Evolutionary conservation across 1,140 invertebrate genomes (phyloP), one percentile per base, ranked within the genome.

Genomic region (Drosophila arawakana): DNA sequence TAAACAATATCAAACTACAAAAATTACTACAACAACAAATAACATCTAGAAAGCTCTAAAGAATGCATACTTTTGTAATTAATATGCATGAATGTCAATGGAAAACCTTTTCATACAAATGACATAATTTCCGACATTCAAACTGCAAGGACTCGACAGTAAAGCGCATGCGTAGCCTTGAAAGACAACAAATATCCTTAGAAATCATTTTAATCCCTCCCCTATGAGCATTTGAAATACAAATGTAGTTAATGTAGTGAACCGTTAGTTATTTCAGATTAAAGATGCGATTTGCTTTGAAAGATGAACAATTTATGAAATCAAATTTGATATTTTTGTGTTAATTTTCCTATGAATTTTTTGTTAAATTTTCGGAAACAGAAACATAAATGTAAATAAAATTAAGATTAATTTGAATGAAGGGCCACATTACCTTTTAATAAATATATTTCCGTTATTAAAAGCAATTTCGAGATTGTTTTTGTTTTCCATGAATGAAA

Each of bases 381-480:
- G 9, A 49, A 25, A 49, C 39, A 41, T n/a, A 41, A 41, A 41
- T n/a, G 10, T 10, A 1, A 41, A 41, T 11, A 41, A 41, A 4
- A 41, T 41, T 41, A 41, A 18, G 13, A 35, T 34, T 43, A 63
- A 55, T 47, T 47, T 37, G 18, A 25, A 34, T 63, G 43, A 47
- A 37, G 13, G 30, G 59, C 13, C 59, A 63, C 60, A 63, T 76
- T 92, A 92, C 91, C 91, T 92, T 92, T 92, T 92, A 77, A 90
- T 91, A 90, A 92, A 92, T 73, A 92, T 91, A 92, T 91, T 91
- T 81, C 91, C 91, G 85, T 91, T 92, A 91, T 92, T 92, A 90
- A 92, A 92, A 68, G 91, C 91, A 83, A 92, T 92, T 88, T 92
- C 91, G 77, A 92, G 82, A 80, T 92, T 91, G 71, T 91, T 92